These are phyloP conservation scores for Drosophila seclusa DNA, from an alignment of 2,888 invertebrate genomes.

Conservation along the genomic window DNA sequence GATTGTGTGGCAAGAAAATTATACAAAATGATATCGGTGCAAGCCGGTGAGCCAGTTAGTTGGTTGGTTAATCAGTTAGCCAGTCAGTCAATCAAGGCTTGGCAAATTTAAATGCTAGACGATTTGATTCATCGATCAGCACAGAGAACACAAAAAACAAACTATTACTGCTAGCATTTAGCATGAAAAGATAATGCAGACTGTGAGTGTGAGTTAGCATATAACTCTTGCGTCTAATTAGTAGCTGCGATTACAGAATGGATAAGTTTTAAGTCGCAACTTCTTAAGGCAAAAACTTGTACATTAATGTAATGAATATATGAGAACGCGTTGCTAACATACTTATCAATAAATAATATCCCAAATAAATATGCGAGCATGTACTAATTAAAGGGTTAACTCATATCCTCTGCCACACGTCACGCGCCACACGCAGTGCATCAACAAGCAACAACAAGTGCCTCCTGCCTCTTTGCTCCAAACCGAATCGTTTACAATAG, in stretches of 20 bases:
- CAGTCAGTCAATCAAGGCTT: slow-evolving; percentile 54
- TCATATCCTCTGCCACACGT: not conserved
- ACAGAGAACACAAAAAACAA: not conserved
- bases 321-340: not conserved
- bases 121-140: slow-evolving; percentile 76
- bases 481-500: slow-evolving; percentile 46
- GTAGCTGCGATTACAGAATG: not conserved
- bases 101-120: slow-evolving; percentile 61
- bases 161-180: not conserved
- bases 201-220: not conserved
- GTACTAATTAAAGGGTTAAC: not conserved
- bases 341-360: not conserved
- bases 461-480: slow-evolving; percentile 19
- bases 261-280: not conserved
- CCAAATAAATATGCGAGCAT: not conserved
- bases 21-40: slow-evolving; percentile 73
- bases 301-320: not conserved
- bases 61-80: slow-evolving; percentile 61
- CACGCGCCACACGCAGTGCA: slow-evolving; percentile 5
- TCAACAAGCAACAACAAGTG: slow-evolving; percentile 5
- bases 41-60: slow-evolving; percentile 55
- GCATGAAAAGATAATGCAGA: not conserved
- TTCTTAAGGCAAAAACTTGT: not conserved
- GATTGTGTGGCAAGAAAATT: slow-evolving; percentile 72
- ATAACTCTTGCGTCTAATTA: not conserved